Evolutionary conservation across 37 sponge, comb jelly and placozoan species (phyloP).

Genomic region (Hexactinellida sp.): DNA sequence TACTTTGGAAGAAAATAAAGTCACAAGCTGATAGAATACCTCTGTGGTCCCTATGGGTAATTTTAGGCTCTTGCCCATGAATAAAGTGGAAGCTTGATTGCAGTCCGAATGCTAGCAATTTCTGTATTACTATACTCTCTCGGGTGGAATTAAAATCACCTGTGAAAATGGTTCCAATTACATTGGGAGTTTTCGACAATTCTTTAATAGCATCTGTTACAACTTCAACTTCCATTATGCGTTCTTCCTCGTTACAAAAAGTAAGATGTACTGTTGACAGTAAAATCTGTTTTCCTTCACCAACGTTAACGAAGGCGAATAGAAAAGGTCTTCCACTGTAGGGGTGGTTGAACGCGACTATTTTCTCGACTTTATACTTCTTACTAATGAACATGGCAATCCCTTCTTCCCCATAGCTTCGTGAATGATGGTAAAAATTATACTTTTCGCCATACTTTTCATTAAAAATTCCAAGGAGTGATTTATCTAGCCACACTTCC

Average conservation of each 20-base stretch:
- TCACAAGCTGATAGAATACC: not conserved
- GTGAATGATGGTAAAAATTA: not conserved
- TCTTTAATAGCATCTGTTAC: not conserved
- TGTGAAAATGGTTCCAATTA: not conserved
- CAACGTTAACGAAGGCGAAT: not conserved
- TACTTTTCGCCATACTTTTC: not conserved
- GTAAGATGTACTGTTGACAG: not conserved
- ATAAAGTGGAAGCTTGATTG: not conserved
- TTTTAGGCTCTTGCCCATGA: not conserved
- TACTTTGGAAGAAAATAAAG: not conserved
- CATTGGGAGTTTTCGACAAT: not conserved
- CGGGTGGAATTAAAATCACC: constrained; percentile 3
- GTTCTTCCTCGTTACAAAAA: not conserved
- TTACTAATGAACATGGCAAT: not conserved
- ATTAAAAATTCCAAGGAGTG: not conserved
- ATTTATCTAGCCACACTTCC: not conserved
- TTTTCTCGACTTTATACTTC: not conserved
- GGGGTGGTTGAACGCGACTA: not conserved
- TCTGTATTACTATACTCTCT: not conserved
- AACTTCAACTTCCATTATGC: not conserved
- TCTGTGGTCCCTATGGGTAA: not conserved
- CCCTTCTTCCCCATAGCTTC: not conserved
- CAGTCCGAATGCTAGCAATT: not conserved
- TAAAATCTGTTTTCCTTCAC: not conserved
- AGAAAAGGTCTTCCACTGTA: not conserved